Conservation (phyloP, 2,888 invertebrate genomes). For the Macaria notata region DNA sequence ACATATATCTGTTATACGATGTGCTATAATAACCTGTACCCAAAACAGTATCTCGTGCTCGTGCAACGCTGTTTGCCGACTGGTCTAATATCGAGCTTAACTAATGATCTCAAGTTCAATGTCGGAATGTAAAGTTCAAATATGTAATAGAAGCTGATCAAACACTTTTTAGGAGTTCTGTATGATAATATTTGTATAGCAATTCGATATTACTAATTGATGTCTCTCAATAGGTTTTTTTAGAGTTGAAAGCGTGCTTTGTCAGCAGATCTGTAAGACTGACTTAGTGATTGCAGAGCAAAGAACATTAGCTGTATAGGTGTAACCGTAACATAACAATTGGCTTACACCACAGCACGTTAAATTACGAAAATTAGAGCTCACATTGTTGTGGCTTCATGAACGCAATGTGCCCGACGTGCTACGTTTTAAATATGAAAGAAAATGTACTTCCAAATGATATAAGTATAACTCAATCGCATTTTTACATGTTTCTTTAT, state of each 20-base stretch:
- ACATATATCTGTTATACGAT: not conserved
- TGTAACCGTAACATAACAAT: not conserved
- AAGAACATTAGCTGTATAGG: too few relatives aligned
- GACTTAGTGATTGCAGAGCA: too few relatives aligned
- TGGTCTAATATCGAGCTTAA: too few relatives aligned
- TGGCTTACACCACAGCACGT: constrained; percentile 21
- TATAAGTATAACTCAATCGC: too few relatives aligned
- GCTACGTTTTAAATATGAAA: not conserved
- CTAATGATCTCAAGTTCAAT: constrained; percentile 2
- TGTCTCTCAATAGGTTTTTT: too few relatives aligned
- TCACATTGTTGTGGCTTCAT: constrained; percentile 11
- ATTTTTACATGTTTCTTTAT: too few relatives aligned
- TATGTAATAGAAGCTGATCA: not conserved
- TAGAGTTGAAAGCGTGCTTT: too few relatives aligned
- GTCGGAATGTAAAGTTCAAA: constrained; percentile 4
- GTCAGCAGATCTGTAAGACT: too few relatives aligned
- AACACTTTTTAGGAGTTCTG: not conserved
- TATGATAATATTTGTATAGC: too few relatives aligned
- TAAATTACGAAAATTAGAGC: constrained; percentile 27
- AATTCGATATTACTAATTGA: too few relatives aligned
- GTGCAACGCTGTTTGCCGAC: too few relatives aligned
- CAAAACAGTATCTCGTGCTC: constrained; percentile 4
- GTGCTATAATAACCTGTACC: constrained; percentile 11
- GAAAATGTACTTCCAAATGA: not conserved
- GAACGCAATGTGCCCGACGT: not conserved